A percentile compares a stretch with the other conserved stretches of the same genome.
Conservation (phyloP, 2,888 invertebrate genomes). For the Charanyca ferruginea region DNA sequence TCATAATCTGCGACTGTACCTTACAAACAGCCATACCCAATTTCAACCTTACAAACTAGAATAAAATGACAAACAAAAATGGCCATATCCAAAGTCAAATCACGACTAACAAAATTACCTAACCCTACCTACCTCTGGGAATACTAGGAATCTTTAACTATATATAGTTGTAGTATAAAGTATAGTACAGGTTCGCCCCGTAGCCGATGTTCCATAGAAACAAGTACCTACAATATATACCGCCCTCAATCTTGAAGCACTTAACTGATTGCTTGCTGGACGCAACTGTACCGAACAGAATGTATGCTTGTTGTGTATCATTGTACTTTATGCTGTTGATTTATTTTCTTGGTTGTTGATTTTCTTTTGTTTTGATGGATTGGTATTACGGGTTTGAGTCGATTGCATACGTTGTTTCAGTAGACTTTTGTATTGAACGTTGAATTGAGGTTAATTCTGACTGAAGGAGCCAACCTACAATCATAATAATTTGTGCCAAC, state of each 20-base stretch:
- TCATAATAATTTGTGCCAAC: no score
- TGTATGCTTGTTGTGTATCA: conserved; percentile 49
- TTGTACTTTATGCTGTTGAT: conserved; percentile 58
- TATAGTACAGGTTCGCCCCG: conserved; percentile 37
- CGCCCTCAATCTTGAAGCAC: conserved; percentile 75
- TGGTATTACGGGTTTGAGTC: conserved; percentile 1
- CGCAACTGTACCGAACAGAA: conserved; percentile 63
- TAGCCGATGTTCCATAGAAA: conserved; percentile 41
- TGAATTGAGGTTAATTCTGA: no score
- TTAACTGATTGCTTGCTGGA: conserved; percentile 80
- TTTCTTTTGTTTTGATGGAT: conserved; percentile 26
- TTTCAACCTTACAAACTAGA: not conserved
- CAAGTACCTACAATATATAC: conserved; percentile 31
- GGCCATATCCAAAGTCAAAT: conserved; percentile 41
- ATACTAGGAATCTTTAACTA: conserved; percentile 28
- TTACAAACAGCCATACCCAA: not conserved
- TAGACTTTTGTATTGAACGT: not conserved
- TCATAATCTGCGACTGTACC: no score
- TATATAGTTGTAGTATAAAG: conserved; percentile 1
- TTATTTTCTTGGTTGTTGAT: conserved; percentile 41
- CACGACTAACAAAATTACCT: conserved; percentile 41
- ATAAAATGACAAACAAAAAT: conserved; percentile 27
- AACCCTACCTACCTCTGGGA: conserved; percentile 53
- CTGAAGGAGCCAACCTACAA: no score
- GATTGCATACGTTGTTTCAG: conserved; percentile 1